Conservation (phyloP, 2,113 vertebrate species). For the Balaenoptera acutorostrata region DNA sequence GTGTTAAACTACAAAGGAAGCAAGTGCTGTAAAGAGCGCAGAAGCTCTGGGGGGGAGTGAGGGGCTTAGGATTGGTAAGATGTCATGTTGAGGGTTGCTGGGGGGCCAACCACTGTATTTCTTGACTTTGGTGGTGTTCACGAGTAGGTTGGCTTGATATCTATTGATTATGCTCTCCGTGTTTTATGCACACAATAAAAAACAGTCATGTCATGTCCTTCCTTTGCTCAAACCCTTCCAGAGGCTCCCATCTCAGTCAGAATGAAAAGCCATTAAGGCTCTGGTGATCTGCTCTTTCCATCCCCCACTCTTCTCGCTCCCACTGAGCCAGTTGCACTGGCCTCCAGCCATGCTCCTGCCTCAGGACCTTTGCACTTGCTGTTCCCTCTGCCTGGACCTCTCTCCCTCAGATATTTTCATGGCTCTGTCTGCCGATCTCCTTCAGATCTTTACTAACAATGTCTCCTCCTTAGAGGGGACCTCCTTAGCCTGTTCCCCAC, state of each 20-base stretch:
- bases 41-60: not conserved
- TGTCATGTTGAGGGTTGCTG: not conserved
- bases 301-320: too few relatives aligned
- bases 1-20: not conserved
- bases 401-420: not conserved
- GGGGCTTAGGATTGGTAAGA: not conserved
- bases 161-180: not conserved
- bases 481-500: not conserved
- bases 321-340: fast-evolving
- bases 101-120: not conserved
- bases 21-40: not conserved
- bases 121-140: not conserved
- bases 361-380: not conserved
- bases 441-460: not conserved
- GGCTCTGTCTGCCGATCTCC: not conserved
- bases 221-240: not conserved
- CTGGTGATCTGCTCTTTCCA: not conserved
- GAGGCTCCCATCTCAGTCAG: not conserved
- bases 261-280: not conserved
- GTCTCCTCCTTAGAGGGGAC: not conserved
- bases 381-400: not conserved
- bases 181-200: not conserved
- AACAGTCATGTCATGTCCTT: not conserved
- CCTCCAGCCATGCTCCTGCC: not conserved
- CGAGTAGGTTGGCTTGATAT: not conserved